phyloP scores from a whole-genome alignment of 2,113 vertebrate genomes.

The Calonectris borealis region DNA sequence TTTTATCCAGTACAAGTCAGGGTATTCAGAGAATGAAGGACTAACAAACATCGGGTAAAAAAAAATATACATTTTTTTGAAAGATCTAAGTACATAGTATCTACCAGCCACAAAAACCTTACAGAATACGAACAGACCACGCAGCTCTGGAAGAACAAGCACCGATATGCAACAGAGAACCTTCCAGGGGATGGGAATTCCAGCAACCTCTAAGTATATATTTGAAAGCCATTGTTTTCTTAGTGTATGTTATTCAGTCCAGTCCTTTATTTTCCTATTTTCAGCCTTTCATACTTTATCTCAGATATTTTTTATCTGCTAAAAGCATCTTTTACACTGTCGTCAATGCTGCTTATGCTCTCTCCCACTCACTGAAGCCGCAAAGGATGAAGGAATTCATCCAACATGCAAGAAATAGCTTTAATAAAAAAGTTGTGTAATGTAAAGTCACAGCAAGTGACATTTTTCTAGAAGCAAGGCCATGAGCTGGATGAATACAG shows the following conservation, averaged over 20 bases:
- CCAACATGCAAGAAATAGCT: not conserved
- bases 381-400: not conserved
- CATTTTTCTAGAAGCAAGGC: not conserved
- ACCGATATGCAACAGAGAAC: not conserved
- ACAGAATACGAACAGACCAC: not conserved
- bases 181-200: not conserved
- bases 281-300: not conserved
- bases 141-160: not conserved
- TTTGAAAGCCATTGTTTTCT: not conserved
- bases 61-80: not conserved
- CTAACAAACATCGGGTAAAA: not conserved
- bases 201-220: not conserved
- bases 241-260: not conserved
- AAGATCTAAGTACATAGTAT: not conserved
- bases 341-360: not conserved
- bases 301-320: not conserved
- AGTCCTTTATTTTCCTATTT: not conserved
- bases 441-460: not conserved
- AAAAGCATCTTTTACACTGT: not conserved
- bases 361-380: not conserved
- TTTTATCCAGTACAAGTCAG: not conserved
- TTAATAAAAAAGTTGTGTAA: not conserved
- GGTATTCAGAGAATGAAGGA: not conserved
- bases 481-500: not conserved
- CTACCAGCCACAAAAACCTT: not conserved